Base-by-base conservation (phyloP, 2,797 vertebrate genomes). In the Capromys pilorides region DNA sequence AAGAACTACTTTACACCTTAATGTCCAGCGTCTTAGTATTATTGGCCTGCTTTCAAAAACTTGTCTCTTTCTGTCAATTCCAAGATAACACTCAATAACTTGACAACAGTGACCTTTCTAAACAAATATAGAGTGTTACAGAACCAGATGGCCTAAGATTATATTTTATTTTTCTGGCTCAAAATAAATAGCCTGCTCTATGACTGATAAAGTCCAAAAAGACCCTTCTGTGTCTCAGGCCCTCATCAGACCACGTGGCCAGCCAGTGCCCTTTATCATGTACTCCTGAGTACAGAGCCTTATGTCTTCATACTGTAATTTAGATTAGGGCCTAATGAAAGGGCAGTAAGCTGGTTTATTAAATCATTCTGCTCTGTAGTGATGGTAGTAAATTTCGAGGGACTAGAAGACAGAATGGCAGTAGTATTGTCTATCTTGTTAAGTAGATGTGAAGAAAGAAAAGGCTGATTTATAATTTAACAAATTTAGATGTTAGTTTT, bases 41-140 rank as follows among this genome's bases (percentile, higher is more conserved):
- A 93, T 62, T 96, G 90, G 92, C 93, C 45, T 92, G 61, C 59
- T 95, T 97, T 95, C 93, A 96, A 49, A 96, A 95, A 79, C 91
- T 94, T 95, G 86, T 83, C 36, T 94, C 62, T 96, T 95, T 90
- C 94, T 97, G 78, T 96, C 96, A 96, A 28, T 96, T 95, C 90
- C 51, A 91, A 96, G 95, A 97, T 97, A 96, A 95, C 93, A 96
- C 93, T 97, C 94, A 97, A 77, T 97, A 95, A 94, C 77, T 96
- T 97, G 96, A 97, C 96, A 97, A 95, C 94, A 94, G 86, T 97
- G 96, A 97, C 96, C 97, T 96, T 97, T 97, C 95, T 97, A 96
- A 97, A 97, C 94, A 97, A 97, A 97, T 97, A 96, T 19, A 92
- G 95, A 96, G 86, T 95, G 94, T 95, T 97, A 84, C 77, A 92